Base-by-base conservation (phyloP, 2,113 vertebrate species). In the Otocyon megalotis region DNA sequence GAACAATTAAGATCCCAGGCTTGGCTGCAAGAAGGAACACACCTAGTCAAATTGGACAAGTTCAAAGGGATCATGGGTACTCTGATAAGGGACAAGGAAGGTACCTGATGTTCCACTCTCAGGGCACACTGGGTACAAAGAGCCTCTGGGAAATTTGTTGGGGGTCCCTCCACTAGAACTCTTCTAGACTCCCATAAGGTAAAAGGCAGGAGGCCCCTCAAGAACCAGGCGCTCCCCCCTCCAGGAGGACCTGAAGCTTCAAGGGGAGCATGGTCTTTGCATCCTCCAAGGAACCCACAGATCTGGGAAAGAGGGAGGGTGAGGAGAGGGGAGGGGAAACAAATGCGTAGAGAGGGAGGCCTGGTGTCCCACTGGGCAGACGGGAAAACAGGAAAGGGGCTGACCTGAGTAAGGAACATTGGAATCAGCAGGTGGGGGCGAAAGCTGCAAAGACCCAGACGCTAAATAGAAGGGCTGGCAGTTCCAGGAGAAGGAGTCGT, bases 11-110 rank as follows among this genome's bases (percentile, higher is more conserved):
- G n/a, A 62, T 53, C 13, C 7, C 67, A 83, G 56, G 79, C 69
- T 53, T 50, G 74, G 80, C 79, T 89, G 60, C 74, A 80, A 96
- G 48, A 83, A 94, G 83, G 50, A 87, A 54, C 37, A 60, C 35
- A 84, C 53, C 50, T 74, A 53, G 76, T 69, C 53, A 74, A 43
- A 60, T 14, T 56, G 19, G 77, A 69, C 82, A 94, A 93, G 80
- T 90, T 83, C 58, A 69, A 85, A 43, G 65, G 62, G 43, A 65
- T 76, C 92, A 72, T 9, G 19, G 43, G 50, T 77, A 80, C 54
- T 86, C 69, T 54, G 22, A 85, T 43, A 85, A 74, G 58, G 54
- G 48, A 17, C 8, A 74, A 15, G 32, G 60, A 65, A 30, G 35
- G n/a, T 54, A 88, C 54, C 24, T 62, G 30, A 60, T 37, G 8